Evolutionary conservation across 1,140 invertebrate genomes (phyloP).

Genomic region (Sipha flava): DNA sequence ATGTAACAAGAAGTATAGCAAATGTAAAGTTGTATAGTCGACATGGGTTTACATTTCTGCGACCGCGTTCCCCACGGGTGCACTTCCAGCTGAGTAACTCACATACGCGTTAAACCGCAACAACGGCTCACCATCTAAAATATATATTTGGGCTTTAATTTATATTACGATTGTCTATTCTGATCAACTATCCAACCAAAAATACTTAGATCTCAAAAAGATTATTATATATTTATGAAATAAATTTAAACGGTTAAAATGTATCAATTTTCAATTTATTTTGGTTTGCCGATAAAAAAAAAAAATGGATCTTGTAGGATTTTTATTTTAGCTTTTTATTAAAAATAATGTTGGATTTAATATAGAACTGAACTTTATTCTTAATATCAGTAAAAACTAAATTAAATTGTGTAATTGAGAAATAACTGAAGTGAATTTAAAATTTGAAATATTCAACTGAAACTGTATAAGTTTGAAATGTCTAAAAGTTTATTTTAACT

Average conservation of each 20-base stretch:
- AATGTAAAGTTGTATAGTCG: constrained; percentile 7
- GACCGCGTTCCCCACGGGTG: constrained; percentile 21
- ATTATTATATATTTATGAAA: neutral
- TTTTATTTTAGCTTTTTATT: too few species aligned
- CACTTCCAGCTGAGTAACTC: constrained; percentile 10
- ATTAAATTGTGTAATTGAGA: too few species aligned
- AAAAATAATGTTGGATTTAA: too few species aligned
- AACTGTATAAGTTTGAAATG: too few species aligned
- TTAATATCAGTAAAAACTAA: too few species aligned
- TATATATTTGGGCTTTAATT: constrained; percentile 9
- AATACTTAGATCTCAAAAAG: neutral
- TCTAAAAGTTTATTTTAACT: too few species aligned
- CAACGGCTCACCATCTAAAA: neutral
- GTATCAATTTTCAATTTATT: neutral
- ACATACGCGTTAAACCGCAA: constrained; percentile 18
- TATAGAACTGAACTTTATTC: too few species aligned
- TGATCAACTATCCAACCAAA: neutral
- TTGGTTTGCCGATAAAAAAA: too few species aligned
- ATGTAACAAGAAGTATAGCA: neutral
- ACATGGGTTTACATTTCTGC: constrained; percentile 21
- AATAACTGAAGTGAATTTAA: too few species aligned
- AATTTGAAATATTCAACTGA: too few species aligned
- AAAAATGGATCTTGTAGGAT: too few species aligned
- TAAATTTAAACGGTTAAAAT: neutral
- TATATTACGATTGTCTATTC: neutral